A percentile compares a stretch with the other conserved stretches of the same genome.
Evolutionary conservation across 2,797 vertebrate genomes (phyloP).

Genomic region (Dromococcyx pavoninus): DNA sequence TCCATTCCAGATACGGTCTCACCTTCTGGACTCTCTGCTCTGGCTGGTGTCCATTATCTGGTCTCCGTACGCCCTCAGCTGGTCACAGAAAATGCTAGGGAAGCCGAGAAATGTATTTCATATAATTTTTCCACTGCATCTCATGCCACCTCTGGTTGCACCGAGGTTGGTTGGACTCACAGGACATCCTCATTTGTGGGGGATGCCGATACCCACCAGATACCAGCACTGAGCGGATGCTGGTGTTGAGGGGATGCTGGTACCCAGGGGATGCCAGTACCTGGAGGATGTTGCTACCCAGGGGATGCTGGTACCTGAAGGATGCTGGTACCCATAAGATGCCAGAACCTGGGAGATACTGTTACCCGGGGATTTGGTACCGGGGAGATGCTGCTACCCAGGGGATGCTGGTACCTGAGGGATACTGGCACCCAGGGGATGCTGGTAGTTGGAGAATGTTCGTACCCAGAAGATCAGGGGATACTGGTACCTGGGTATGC

Average conservation of each 20-base stretch:
- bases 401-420: too few species aligned
- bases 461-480: not conserved
- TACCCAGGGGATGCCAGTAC: too few species aligned
- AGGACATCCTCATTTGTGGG: not conserved
- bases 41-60: not conserved
- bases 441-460: too few species aligned
- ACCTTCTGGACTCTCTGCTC: accelerated
- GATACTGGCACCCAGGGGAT: too few species aligned
- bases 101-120: accelerated
- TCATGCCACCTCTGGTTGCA: accelerated
- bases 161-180: accelerated
- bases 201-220: too few species aligned
- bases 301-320: too few species aligned
- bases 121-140: accelerated
- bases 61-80: constrained; percentile 50
- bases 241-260: too few species aligned
- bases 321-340: not conserved
- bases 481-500: too few species aligned
- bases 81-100: not conserved
- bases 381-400: not conserved
- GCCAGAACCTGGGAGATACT: too few species aligned
- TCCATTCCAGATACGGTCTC: not conserved
- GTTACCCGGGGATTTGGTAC: too few species aligned
- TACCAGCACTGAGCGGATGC: not conserved
- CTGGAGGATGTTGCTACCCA: too few species aligned